These are phyloP conservation scores for Sarcophaga variegata DNA, from an alignment of 2,888 invertebrate genomes.

Conservation along the genomic window DNA sequence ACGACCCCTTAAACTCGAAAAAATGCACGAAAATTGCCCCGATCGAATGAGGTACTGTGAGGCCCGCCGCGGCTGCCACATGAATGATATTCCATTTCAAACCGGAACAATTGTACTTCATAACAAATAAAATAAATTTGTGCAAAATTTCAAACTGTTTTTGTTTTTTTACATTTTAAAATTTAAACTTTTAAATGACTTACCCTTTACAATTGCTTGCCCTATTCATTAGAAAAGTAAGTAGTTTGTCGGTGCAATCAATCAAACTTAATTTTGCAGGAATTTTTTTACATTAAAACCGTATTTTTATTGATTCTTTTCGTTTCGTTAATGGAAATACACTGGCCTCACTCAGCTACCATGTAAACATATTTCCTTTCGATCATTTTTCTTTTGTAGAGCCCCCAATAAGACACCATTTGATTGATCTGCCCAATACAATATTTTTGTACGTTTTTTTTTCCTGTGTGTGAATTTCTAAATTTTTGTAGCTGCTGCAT, in stretches of 20 bases:
- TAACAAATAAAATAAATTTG: too few species aligned
- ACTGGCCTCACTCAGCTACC: neutral
- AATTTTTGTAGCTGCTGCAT: slow-evolving; percentile 48
- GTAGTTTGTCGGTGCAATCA: slow-evolving; percentile 56
- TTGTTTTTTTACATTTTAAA: too few species aligned
- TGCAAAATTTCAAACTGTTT: too few species aligned
- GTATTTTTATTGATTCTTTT: slow-evolving; percentile 54
- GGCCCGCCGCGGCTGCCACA: too few species aligned
- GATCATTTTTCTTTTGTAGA: slow-evolving; percentile 48
- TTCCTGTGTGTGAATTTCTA: slow-evolving; percentile 19
- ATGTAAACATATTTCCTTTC: neutral
- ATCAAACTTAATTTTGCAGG: slow-evolving; percentile 62
- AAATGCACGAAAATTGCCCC: too few species aligned
- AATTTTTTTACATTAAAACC: slow-evolving; percentile 50
- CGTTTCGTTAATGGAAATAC: slow-evolving; percentile 19
- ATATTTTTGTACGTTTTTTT: neutral
- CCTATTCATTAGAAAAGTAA: neutral
- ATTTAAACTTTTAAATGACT: too few species aligned
- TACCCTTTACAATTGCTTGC: too few species aligned
- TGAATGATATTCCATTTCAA: too few species aligned
- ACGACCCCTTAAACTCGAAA: too few species aligned
- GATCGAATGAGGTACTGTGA: too few species aligned
- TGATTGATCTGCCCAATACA: slow-evolving; percentile 59
- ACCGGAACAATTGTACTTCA: too few species aligned
- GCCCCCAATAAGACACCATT: slow-evolving; percentile 56